Percentiles rank a stretch among this genome's conserved stretches.
phyloP scores from a whole-genome alignment of 2,797 vertebrate genomes.

The Anguilla obscura region DNA sequence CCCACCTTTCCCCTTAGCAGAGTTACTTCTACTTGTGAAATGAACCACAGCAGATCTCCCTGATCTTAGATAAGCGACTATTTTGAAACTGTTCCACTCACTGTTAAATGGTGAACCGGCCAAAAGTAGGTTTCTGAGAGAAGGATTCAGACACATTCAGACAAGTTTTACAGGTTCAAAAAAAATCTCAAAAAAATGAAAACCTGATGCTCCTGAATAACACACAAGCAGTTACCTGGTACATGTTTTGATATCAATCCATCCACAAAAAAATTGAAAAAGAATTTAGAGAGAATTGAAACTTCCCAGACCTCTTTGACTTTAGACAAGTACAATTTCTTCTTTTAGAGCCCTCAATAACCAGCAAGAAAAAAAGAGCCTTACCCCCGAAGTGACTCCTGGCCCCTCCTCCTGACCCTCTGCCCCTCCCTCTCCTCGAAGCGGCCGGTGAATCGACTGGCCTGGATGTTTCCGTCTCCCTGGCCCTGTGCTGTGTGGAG shows the following conservation, averaged over 20 bases:
- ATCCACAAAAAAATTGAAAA: background rate
- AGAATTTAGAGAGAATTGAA: background rate
- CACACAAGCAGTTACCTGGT: no score
- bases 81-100: background rate
- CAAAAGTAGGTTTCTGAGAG: background rate
- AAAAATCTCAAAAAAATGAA: background rate
- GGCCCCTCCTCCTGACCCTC: constrained; percentile 86
- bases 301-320: background rate
- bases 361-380: constrained; percentile 40
- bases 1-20: background rate
- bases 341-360: background rate
- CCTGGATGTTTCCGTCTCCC: constrained; percentile 71
- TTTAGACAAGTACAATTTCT: background rate
- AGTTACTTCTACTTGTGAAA: constrained; percentile 12
- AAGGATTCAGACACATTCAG: background rate
- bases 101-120: background rate
- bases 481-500: constrained; percentile 63
- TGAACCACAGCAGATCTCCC: background rate
- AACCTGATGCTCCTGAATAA: background rate
- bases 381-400: constrained; percentile 88
- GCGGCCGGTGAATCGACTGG: constrained; percentile 69
- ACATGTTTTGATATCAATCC: background rate
- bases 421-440: constrained; percentile 76
- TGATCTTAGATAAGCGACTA: background rate
- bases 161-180: background rate